A percentile compares a stretch with the other conserved stretches of the same genome.
Conservation (phyloP, 2,888 invertebrate species). For the Caprella mutica region DNA sequence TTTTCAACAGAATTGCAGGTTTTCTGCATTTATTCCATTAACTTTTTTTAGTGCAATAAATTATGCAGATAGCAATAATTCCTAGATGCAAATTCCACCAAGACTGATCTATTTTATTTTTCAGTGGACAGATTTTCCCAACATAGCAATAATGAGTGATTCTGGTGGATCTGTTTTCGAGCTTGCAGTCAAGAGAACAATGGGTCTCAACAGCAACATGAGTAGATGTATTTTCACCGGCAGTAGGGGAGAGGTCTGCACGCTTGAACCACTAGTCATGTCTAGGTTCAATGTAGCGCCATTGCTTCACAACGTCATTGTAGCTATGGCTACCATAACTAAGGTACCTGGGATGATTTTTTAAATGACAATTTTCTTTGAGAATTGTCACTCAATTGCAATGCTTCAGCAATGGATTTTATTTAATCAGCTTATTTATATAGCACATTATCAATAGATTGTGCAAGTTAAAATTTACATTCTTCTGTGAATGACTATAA, state of each 20-base stretch:
- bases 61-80: no score
- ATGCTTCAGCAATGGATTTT: no score
- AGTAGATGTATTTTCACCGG: slow-evolving; percentile 93
- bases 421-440: no score
- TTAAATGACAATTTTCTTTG: no score
- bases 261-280: slow-evolving; percentile 56
- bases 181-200: slow-evolving; percentile 58
- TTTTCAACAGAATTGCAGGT: no score
- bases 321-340: slow-evolving; percentile 87
- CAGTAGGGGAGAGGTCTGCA: slow-evolving; percentile 84
- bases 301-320: slow-evolving; percentile 59
- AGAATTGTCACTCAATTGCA: no score
- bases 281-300: slow-evolving; percentile 53
- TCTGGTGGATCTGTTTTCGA: slow-evolving; percentile 91
- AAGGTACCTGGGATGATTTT: no score
- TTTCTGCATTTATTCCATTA: neutral
- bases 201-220: slow-evolving; percentile 50
- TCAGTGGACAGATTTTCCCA: slow-evolving; percentile 59
- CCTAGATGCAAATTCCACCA: no score
- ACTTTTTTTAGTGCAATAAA: neutral
- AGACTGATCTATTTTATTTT: slow-evolving; percentile 35
- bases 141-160: slow-evolving; percentile 70
- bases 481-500: no score
- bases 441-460: no score
- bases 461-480: no score